These are phyloP conservation scores for Caenorhabditis tropicalis DNA, from an alignment of 1,140 invertebrate species.

Conservation along the genomic window DNA sequence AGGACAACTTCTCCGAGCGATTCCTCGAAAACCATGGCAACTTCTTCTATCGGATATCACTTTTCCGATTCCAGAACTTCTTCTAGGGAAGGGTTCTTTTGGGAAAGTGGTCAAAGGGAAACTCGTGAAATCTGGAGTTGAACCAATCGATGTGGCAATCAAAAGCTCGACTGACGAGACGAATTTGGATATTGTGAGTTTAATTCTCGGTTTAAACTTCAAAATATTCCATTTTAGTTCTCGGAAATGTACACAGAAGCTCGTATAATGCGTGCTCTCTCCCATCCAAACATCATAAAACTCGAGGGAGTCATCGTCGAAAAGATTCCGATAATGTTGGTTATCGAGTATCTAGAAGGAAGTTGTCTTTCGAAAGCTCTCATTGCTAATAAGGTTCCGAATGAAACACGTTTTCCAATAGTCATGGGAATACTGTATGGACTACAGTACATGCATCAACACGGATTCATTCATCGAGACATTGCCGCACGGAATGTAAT, in stretches of 20 bases:
- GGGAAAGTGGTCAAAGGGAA: neutral
- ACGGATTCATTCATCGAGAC: conserved; percentile 88
- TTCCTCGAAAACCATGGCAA: neutral
- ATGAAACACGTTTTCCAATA: conserved; percentile 60
- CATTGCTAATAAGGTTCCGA: conserved; percentile 22
- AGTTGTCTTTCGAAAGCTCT: conserved; percentile 23
- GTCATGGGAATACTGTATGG: conserved; percentile 50
- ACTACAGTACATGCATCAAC: conserved; percentile 51
- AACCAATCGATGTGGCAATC: neutral
- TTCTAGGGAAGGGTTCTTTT: neutral
- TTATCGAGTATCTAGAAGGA: conserved; percentile 53
- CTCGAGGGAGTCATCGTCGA: conserved; percentile 73
- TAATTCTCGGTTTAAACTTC: neutral
- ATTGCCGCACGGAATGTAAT: conserved; percentile 93
- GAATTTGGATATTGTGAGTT: neutral
- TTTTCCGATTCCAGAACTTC: neutral
- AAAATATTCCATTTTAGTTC: neutral
- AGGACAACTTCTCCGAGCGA: neutral
- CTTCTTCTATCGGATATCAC: neutral
- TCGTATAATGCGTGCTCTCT: conserved; percentile 50
- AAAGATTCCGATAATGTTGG: conserved; percentile 72
- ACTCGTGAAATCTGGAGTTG: neutral
- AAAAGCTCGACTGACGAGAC: neutral
- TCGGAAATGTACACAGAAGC: conserved; percentile 44
- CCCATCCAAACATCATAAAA: conserved; percentile 73